These are phyloP conservation scores for Rhogogaster chlorosoma DNA, from an alignment of 2,888 invertebrate genomes.

Conservation along the genomic window DNA sequence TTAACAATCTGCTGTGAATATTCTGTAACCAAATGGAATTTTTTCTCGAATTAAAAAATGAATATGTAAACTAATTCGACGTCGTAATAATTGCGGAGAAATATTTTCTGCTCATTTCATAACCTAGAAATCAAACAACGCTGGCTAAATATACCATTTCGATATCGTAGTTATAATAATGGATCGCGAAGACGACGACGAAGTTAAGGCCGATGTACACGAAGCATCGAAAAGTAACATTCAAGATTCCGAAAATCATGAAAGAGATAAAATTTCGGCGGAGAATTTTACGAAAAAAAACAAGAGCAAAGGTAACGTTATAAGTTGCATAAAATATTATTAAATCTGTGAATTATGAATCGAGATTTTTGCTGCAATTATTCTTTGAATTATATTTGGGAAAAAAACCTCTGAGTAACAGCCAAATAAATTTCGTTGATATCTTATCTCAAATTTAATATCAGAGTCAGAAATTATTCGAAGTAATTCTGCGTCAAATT, in stretches of 20 bases:
- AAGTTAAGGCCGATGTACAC: background rate
- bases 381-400: background rate
- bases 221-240: background rate
- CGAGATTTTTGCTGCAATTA: background rate
- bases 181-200: constrained; percentile 18
- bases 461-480: background rate
- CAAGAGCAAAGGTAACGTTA: background rate
- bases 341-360: background rate
- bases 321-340: background rate
- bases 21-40: background rate
- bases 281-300: background rate
- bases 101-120: background rate
- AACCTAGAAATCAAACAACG: background rate
- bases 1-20: background rate
- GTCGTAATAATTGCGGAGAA: background rate
- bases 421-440: background rate
- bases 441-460: background rate
- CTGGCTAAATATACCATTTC: background rate
- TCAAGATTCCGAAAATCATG: background rate
- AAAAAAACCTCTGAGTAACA: too few species aligned
- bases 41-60: background rate
- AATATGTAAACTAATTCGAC: background rate
- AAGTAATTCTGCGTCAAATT: background rate
- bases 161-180: background rate
- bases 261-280: background rate